phyloP scores from a whole-genome alignment of 1,140 invertebrate genomes.

The Drepana arcuata region DNA sequence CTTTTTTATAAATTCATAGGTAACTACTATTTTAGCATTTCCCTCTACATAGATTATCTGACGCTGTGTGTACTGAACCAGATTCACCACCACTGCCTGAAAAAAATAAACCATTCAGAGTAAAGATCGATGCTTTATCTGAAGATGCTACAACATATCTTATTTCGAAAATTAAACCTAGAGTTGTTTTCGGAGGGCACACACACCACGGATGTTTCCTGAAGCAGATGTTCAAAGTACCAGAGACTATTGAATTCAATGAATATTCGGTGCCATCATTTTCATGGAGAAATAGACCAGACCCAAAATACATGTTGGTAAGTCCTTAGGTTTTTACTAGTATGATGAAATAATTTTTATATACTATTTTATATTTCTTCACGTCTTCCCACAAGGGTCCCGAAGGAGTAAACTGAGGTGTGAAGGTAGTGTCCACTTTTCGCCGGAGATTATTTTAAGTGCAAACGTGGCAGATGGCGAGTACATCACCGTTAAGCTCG shows the following conservation, averaged over 20 bases:
- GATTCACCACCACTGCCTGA: constrained; percentile 84
- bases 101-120: constrained; percentile 77
- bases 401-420: no score
- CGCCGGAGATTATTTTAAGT: no score
- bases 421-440: no score
- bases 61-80: constrained; percentile 84
- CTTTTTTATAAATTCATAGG: no score
- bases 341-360: no score
- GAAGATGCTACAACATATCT: constrained; percentile 84
- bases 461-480: no score
- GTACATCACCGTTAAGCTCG: no score
- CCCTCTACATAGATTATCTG: constrained; percentile 91
- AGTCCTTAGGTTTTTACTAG: no score
- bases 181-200: constrained; percentile 90
- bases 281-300: constrained; percentile 95
- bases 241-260: constrained; percentile 43
- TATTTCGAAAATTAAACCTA: constrained; percentile 81
- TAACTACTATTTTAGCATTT: constrained; percentile 91
- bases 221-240: constrained; percentile 54
- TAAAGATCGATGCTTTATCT: constrained; percentile 91
- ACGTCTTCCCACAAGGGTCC: no score
- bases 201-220: constrained; percentile 90
- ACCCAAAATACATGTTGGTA: constrained; percentile 92
- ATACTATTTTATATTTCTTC: no score
- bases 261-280: constrained; percentile 93